Conservation (phyloP, 2,113 vertebrate genomes). For the Hyla sarda region DNA sequence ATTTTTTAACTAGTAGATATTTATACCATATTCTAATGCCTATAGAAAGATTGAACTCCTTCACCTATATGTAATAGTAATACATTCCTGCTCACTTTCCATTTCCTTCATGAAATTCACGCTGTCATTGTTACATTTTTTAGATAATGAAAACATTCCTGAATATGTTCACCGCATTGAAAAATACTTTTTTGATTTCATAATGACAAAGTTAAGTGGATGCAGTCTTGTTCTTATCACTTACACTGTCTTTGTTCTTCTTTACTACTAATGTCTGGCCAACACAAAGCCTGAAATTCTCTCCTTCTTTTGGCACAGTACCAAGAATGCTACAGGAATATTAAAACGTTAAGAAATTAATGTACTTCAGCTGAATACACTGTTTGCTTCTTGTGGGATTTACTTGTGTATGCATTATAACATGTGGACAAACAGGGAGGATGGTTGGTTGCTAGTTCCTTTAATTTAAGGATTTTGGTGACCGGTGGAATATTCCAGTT, state of each 20-base stretch:
- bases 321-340: not conserved
- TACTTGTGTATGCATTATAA: not conserved
- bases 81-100: too few species aligned
- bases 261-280: not conserved
- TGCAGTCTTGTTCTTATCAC: not conserved
- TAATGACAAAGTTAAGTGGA: not conserved
- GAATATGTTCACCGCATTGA: slow-evolving; percentile 1
- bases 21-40: not conserved
- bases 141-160: slow-evolving; percentile 5
- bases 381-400: not conserved
- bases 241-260: slow-evolving; percentile 4
- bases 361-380: slow-evolving; percentile 2
- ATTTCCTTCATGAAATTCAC: not conserved
- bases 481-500: too few species aligned
- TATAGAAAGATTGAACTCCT: not conserved
- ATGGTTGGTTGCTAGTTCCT: too few species aligned
- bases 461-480: too few species aligned
- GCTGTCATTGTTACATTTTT: not conserved
- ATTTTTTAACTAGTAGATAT: too few species aligned
- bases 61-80: not conserved
- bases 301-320: not conserved
- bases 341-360: slow-evolving; percentile 28
- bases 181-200: not conserved
- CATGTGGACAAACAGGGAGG: too few species aligned
- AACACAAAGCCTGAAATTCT: not conserved